Conservation (phyloP, 53 echinoderm and acorn worm genomes). For the Antedon mediterranea region DNA sequence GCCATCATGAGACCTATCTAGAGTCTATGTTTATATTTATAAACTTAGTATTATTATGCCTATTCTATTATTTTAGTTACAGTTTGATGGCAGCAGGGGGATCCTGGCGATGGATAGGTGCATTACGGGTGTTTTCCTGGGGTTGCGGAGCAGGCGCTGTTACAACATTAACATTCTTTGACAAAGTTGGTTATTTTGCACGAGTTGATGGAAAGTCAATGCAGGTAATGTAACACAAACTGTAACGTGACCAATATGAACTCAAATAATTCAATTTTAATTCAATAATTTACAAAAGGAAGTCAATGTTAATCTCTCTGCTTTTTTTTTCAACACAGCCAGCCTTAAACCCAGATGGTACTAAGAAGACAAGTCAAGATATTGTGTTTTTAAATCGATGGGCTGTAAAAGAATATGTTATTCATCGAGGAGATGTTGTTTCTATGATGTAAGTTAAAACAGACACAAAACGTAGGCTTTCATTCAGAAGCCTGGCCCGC, state of each 20-base stretch:
- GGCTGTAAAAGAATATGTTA: slow-evolving; percentile 42
- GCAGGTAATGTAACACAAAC: too few species aligned
- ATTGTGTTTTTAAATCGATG: slow-evolving; percentile 64
- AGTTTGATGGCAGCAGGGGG: background rate
- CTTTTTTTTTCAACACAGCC: slow-evolving; percentile 24
- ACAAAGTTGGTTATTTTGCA: slow-evolving; percentile 88
- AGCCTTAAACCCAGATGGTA: slow-evolving; percentile 46
- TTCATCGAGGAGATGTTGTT: slow-evolving; percentile 76
- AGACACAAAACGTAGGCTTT: too few species aligned
- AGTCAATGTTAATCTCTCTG: too few species aligned
- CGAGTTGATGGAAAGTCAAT: slow-evolving; percentile 92
- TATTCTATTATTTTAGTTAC: too few species aligned
- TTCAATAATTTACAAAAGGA: too few species aligned
- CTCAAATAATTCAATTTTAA: too few species aligned
- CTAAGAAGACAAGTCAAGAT: slow-evolving; percentile 28
- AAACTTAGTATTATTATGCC: too few species aligned
- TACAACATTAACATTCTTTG: slow-evolving; percentile 73
- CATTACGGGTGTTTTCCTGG: background rate
- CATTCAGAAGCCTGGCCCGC: too few species aligned
- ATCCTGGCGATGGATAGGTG: background rate
- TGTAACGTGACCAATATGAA: too few species aligned
- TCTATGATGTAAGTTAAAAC: slow-evolving; percentile 58
- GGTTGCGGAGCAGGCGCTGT: slow-evolving; percentile 31
- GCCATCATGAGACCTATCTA: too few species aligned
- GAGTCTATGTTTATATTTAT: too few species aligned